A percentile compares a stretch with the other conserved stretches of the same genome.
phyloP scores from a whole-genome alignment of 1,140 invertebrate species.

The Anoplophora glabripennis region DNA sequence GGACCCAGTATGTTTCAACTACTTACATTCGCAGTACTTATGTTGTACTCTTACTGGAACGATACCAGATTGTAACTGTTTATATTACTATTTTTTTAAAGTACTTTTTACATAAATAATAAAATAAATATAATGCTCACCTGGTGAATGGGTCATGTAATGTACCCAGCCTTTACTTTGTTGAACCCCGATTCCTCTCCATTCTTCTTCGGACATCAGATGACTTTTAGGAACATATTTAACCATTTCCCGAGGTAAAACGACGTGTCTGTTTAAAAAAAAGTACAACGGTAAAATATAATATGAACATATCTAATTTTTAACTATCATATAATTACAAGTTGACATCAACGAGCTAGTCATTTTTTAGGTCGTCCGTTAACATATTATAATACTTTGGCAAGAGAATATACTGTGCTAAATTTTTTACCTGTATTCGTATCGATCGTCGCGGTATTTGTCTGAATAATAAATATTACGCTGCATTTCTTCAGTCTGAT shows the following conservation, averaged over 20 bases:
- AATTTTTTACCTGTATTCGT: constrained; percentile 73
- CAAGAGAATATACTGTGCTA: too few species aligned
- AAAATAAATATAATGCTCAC: constrained; percentile 14
- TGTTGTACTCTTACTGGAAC: too few species aligned
- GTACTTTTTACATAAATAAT: too few species aligned
- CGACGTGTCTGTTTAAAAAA: constrained; percentile 78
- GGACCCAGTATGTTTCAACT: too few species aligned
- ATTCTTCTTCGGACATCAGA: constrained; percentile 88
- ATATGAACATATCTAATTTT: background rate
- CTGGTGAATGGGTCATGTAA: constrained; percentile 92
- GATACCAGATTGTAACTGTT: too few species aligned
- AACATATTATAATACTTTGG: too few species aligned
- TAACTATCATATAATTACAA: too few species aligned
- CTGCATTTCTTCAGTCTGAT: constrained; percentile 34
- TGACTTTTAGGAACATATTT: constrained; percentile 86
- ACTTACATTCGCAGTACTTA: too few species aligned
- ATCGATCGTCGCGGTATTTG: constrained; percentile 86
- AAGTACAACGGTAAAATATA: constrained; percentile 12
- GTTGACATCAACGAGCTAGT: too few species aligned
- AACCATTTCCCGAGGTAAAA: constrained; percentile 86
- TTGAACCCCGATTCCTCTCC: constrained; percentile 89
- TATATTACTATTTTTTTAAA: too few species aligned
- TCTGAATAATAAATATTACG: constrained; percentile 83
- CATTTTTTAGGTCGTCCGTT: too few species aligned
- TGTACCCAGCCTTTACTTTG: constrained; percentile 94